Conservation (phyloP, 2,113 vertebrate species). For the Danionella cerebrum region DNA sequence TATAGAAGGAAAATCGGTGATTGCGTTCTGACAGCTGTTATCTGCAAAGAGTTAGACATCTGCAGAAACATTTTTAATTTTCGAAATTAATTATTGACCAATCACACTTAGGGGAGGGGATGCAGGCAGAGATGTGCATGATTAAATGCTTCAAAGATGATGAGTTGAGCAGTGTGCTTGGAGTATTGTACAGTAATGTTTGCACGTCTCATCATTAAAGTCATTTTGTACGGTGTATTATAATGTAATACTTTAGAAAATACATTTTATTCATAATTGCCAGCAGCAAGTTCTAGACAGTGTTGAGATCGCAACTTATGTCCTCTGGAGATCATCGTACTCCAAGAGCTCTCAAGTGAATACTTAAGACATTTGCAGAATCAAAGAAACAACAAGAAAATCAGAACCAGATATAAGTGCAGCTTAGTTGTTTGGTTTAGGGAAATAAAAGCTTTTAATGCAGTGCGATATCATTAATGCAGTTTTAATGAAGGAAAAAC, state of each 20-base stretch:
- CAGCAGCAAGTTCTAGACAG: neutral
- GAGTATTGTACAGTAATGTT: constrained; percentile 9
- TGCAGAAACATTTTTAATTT: constrained; percentile 35
- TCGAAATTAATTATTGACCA: constrained; percentile 50
- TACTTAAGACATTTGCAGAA: neutral
- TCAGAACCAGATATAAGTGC: neutral
- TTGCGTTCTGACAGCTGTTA: too few relatives aligned
- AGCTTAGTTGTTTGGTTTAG: neutral
- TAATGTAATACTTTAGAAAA: too few relatives aligned
- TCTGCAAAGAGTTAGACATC: constrained; percentile 21
- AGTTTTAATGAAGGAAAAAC: neutral
- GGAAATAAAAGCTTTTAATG: neutral
- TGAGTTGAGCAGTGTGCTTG: constrained; percentile 38
- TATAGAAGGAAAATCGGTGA: too few relatives aligned
- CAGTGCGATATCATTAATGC: too few relatives aligned
- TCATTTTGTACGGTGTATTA: too few relatives aligned
- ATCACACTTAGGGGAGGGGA: constrained; percentile 23
- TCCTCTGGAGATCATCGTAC: neutral
- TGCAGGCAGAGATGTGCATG: neutral
- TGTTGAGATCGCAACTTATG: neutral
- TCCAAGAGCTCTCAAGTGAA: neutral
- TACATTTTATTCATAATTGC: too few relatives aligned
- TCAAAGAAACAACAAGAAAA: neutral
- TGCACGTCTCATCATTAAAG: too few relatives aligned
- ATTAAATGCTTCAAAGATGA: constrained; percentile 35